Conservation (phyloP, 2,888 invertebrate genomes). For the Didymodactylos carnosus region DNA sequence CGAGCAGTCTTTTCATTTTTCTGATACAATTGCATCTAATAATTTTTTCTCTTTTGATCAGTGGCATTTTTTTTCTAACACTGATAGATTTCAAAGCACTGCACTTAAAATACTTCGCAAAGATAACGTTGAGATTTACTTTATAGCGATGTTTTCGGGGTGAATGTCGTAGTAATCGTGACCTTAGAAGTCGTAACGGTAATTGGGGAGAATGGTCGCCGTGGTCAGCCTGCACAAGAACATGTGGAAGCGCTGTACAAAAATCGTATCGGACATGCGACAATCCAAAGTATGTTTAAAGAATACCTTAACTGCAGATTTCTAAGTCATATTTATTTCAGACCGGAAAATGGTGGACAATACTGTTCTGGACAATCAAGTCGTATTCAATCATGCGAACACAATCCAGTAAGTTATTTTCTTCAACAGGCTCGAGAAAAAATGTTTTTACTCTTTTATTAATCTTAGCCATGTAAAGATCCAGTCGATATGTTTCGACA, state of each 20-base stretch:
- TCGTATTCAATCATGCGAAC: not conserved
- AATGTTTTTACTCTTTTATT: not conserved
- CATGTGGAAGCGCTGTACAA: not conserved
- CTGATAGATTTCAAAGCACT: too few species aligned
- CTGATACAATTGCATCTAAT: too few species aligned
- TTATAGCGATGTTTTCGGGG: not conserved
- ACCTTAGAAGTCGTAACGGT: not conserved
- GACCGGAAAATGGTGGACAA: not conserved
- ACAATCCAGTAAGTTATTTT: not conserved
- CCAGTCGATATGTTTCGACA: not conserved
- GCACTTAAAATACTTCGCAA: too few species aligned
- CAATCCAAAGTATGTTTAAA: not conserved
- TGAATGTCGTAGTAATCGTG: not conserved
- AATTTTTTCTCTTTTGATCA: too few species aligned
- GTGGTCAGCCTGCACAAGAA: not conserved
- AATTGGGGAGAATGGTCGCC: not conserved
- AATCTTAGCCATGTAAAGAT: not conserved
- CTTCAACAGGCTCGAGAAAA: too few species aligned
- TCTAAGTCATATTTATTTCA: not conserved
- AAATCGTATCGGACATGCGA: not conserved
- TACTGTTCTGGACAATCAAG: not conserved
- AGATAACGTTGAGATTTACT: too few species aligned
- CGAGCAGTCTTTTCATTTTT: too few species aligned
- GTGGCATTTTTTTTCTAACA: too few species aligned
- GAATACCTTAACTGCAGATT: too few species aligned